A percentile compares a stretch with the other conserved stretches of the same genome.
These are phyloP conservation scores for Pollenia griseotomentosa DNA, from an alignment of 2,888 invertebrate genomes.

Conservation along the genomic window DNA sequence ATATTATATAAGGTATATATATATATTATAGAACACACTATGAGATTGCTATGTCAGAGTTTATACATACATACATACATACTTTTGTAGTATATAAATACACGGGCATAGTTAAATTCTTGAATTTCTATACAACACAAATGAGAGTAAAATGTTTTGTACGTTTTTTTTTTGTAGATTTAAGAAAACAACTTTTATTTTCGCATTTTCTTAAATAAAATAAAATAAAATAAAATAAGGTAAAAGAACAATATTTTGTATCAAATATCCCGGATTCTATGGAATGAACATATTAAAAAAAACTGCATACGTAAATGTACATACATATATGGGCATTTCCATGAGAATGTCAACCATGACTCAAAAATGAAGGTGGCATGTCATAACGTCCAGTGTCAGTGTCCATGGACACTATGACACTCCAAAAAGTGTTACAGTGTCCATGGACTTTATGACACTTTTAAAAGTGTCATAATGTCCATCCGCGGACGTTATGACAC, in stretches of 20 bases:
- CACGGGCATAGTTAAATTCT: slow-evolving; percentile 9
- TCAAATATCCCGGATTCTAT: slow-evolving; percentile 27
- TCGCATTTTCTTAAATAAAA: slow-evolving; percentile 13
- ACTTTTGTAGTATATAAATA: neutral
- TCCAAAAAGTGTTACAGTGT: too few relatives aligned
- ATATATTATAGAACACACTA: too few relatives aligned
- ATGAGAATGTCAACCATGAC: too few relatives aligned
- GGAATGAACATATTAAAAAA: neutral
- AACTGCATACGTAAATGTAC: neutral
- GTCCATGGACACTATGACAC: too few relatives aligned
- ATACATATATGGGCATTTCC: neutral
- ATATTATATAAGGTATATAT: neutral
- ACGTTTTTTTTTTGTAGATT: slow-evolving; percentile 12
- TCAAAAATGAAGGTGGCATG: too few relatives aligned
- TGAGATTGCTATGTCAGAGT: neutral
- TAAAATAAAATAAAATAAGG: too few relatives aligned
- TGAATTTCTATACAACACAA: slow-evolving; percentile 41
- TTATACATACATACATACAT: neutral
- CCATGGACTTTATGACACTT: too few relatives aligned
- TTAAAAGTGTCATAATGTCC: too few relatives aligned
- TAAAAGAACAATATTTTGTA: slow-evolving; percentile 35
- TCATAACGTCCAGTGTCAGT: too few relatives aligned
- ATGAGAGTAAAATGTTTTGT: slow-evolving; percentile 24
- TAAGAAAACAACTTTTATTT: neutral
- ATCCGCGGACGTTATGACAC: too few relatives aligned